Conservation (phyloP, 2,113 vertebrate species). For the Lates calcarifer region DNA sequence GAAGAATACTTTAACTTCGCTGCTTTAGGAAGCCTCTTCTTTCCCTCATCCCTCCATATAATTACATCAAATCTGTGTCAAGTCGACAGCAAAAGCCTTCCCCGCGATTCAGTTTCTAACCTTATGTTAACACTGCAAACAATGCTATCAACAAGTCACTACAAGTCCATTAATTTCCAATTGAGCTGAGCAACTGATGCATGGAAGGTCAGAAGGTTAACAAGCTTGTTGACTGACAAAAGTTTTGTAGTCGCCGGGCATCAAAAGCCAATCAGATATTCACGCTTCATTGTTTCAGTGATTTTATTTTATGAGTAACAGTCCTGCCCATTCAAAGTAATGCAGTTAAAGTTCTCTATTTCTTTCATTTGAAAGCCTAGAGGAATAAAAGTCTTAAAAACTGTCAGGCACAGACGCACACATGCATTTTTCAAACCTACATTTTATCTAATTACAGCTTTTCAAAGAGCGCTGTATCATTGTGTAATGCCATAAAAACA, state of each 20-base stretch:
- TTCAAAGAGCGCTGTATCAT: background rate
- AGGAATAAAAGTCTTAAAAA: background rate
- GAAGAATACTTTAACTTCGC: background rate
- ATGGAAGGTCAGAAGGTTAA: slow-evolving; percentile 42
- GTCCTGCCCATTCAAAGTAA: background rate
- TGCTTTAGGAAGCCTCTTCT: background rate
- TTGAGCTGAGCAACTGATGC: slow-evolving; percentile 23
- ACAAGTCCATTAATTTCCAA: slow-evolving; percentile 37
- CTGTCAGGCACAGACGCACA: background rate
- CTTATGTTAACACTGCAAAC: slow-evolving; percentile 18
- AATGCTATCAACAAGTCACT: slow-evolving; percentile 13
- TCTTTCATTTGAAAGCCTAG: background rate
- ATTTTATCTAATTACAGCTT: background rate
- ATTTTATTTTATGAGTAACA: slow-evolving; percentile 6
- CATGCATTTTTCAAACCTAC: background rate
- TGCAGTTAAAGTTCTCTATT: background rate
- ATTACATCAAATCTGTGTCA: background rate
- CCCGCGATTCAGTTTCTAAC: background rate
- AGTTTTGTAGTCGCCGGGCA: slow-evolving; percentile 5
- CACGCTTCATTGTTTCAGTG: background rate
- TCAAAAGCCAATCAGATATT: slow-evolving; percentile 14
- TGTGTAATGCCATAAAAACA: slow-evolving; percentile 3
- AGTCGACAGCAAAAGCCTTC: background rate
- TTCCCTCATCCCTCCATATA: background rate
- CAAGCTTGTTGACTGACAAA: slow-evolving; percentile 34